phyloP scores from a whole-genome alignment of 2,888 invertebrate genomes.

The Limenitis camilla region DNA sequence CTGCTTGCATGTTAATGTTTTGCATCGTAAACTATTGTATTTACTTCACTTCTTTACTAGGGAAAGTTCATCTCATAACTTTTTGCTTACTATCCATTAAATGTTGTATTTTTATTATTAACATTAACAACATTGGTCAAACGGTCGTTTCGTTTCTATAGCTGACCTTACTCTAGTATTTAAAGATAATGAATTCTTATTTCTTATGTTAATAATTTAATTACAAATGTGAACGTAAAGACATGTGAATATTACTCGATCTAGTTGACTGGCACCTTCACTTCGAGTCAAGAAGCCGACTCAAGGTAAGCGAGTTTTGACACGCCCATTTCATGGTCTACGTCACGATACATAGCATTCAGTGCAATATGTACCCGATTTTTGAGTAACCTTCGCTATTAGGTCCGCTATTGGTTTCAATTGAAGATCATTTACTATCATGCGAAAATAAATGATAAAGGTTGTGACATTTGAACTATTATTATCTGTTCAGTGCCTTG shows the following conservation, averaged over 20 bases:
- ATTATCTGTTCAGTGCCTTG: too few species aligned
- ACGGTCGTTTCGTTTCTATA: too few species aligned
- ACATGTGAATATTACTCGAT: conserved; percentile 6
- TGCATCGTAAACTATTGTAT: neutral
- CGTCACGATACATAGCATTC: conserved; percentile 16
- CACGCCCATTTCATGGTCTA: conserved; percentile 22
- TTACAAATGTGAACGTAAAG: conserved; percentile 8
- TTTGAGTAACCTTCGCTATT: conserved; percentile 9
- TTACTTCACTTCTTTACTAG: too few species aligned
- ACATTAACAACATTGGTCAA: too few species aligned
- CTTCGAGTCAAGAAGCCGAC: conserved; percentile 9
- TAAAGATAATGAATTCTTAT: neutral
- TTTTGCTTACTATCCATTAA: too few species aligned
- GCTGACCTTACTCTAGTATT: conserved; percentile 9
- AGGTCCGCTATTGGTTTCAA: neutral
- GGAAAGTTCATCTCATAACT: too few species aligned
- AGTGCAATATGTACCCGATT: conserved; percentile 6
- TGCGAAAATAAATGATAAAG: neutral
- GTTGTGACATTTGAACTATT: too few species aligned
- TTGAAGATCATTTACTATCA: neutral
- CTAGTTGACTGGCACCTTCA: conserved; percentile 16
- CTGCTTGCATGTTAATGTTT: conserved; percentile 23
- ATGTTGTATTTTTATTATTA: too few species aligned
- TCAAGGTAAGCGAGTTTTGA: conserved; percentile 26
- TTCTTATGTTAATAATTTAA: neutral